Base-by-base conservation (phyloP, 2,888 invertebrate genomes). In the Ecdyonurus torrentis region DNA sequence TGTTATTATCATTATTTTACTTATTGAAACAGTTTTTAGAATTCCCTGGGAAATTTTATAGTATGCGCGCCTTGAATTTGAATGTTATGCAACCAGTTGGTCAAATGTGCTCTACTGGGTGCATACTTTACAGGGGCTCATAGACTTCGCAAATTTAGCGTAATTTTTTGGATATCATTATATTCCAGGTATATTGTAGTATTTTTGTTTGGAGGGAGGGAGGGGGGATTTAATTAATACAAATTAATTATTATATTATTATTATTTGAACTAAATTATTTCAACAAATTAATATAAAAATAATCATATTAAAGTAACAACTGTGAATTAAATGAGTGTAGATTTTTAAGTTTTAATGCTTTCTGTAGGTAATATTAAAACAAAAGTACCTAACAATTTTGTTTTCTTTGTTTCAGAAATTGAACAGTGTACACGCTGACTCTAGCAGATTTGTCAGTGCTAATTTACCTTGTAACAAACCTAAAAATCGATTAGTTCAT, bases 401-500 rank as follows among this genome's bases (percentile, higher is more conserved):
- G 15, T 52, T 63, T 67, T 61, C 63, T 63, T 62, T 65, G 65
- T 74, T 74, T n/a, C 76, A 82, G 84, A 90, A 95, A 78, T 79
- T 99, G 71, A 87, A 92, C 64, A 89, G 93, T 74, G 86, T 97
- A 78, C 91, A 93, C 74, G 89, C 92, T 67, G 94, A 95, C 75
- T 93, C 95, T 20, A 87, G 89, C 70, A 85, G 94, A 69, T 98
- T 98, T 74, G 89, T 92, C 65, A 92, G 93, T 65, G 99, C 98
- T 66, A 98, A 95, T 76, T 79, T 97, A 74, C 91, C 95, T 22
- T 91, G 90, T 74, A 99, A 99, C 78, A 96, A 97, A 76, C 92
- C 92, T 76, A 99, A 99, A 81, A 99, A 99, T 77, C 86, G 99
- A 70, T 81, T 97, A 72, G 94, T 97, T 64, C 97, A 98, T 76